phyloP scores from a whole-genome alignment of 2,797 vertebrate species.

The Chromobotia macracanthus region DNA sequence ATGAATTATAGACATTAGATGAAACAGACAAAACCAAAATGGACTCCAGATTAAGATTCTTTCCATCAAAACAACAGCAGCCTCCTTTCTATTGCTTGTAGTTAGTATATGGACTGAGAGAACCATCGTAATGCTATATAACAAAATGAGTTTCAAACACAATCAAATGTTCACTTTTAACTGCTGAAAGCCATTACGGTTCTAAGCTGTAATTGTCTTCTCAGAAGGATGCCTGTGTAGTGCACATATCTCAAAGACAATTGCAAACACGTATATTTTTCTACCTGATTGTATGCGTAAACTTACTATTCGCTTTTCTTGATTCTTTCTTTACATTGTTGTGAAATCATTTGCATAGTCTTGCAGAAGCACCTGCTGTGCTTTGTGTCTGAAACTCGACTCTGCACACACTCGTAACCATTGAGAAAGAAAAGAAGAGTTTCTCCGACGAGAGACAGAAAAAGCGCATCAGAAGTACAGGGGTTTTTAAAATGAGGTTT shows the following conservation, averaged over 20 bases:
- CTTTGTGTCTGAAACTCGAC: slow-evolving; percentile 65
- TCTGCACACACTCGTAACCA: slow-evolving; percentile 69
- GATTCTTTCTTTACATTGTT: slow-evolving; percentile 34
- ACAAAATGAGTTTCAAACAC: slow-evolving; percentile 9
- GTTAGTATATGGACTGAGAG: neutral
- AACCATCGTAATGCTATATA: neutral
- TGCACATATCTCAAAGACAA: neutral
- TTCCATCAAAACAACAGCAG: neutral
- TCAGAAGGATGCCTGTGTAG: slow-evolving; percentile 34
- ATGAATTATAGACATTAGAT: slow-evolving; percentile 67
- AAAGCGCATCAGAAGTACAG: slow-evolving; percentile 49
- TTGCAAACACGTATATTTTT: slow-evolving; percentile 5
- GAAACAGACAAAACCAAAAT: slow-evolving; percentile 63
- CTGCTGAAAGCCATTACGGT: slow-evolving; percentile 7
- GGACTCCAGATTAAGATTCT: slow-evolving; percentile 20
- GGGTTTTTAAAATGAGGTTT: slow-evolving; percentile 73
- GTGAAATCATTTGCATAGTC: slow-evolving; percentile 63
- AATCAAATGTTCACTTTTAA: slow-evolving; percentile 39
- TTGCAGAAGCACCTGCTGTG: slow-evolving; percentile 61
- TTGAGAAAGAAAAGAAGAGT: slow-evolving; percentile 65
- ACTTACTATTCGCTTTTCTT: neutral
- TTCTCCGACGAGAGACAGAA: slow-evolving; percentile 4
- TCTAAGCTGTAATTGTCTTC: slow-evolving; percentile 16
- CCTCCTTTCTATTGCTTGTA: neutral
- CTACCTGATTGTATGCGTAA: slow-evolving; percentile 7